Base-by-base conservation (phyloP, 2,888 invertebrate species). In the Cabera pusaria region DNA sequence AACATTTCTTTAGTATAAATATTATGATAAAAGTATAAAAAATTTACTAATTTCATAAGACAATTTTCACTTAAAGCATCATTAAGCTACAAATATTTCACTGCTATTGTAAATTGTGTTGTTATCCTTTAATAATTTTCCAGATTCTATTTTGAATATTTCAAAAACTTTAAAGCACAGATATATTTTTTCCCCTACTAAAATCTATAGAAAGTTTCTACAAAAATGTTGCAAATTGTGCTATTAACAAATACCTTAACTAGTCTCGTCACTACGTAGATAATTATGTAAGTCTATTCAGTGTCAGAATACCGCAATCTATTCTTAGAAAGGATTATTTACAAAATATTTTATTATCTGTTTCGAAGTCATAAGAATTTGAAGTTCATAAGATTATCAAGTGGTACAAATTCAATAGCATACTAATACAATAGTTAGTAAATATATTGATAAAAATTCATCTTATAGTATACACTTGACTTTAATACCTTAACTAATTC, bases 311-410 rank as follows among this genome's bases (percentile, higher is more conserved):
- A 73, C 64, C 64, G 72, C 68, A 57, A 62, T 65, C 67, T 77
- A 79, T 70, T 61, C 67, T 63, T 73, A 72, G 72, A 74, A 83
- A 73, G 69, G 64, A 64, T 63, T 82, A 82, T 80, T 76, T 85
- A 86, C 80, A 87, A 83, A 79, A 84, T 81, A 81, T 73, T 65
- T 63, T 77, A 78, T 74, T 66, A 79, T 83, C 71, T 80, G 77
- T 76, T 46, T 74, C 69, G 68, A 79, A 85, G 85, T 88, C 88
- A 86, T 88, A 88, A 88, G 86, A 88, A 77, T 84, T 74, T 79
- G 67, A 75, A 82, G 76, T 84, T 88, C 87, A 88, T 87, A 87
- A 88, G 87, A 86, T 77, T 63, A 59, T 77, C 71, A 69, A 81
- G 81, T 85, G 80, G 83, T 86, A 77, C 80, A 67, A 78, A 70